phyloP scores from a whole-genome alignment of 2,888 invertebrate genomes.

The Erebia palarica region DNA sequence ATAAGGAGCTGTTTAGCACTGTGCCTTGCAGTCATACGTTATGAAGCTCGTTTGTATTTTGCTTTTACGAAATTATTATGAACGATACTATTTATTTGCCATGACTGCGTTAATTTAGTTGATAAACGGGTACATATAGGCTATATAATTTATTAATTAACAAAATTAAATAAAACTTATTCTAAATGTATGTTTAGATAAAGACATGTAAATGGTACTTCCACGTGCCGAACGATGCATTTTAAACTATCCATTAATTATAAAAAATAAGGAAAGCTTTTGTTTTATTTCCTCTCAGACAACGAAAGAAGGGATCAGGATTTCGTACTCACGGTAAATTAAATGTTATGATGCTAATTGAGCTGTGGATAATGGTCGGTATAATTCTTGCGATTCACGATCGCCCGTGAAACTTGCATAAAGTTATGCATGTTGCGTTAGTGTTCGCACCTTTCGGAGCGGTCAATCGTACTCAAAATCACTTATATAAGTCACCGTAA shows the following conservation, averaged over 20 bases:
- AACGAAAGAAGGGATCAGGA: background rate
- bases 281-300: constrained; percentile 44
- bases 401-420: too few species aligned
- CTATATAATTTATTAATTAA: constrained; percentile 42
- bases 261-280: constrained; percentile 51
- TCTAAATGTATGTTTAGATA: constrained; percentile 68
- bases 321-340: background rate
- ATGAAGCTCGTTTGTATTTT: constrained; percentile 15
- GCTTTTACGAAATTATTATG: constrained; percentile 7
- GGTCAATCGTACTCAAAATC: too few species aligned
- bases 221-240: constrained; percentile 64
- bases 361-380: too few species aligned
- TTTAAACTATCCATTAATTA: constrained; percentile 73
- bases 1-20: constrained; percentile 28
- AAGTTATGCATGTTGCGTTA: too few species aligned
- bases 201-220: constrained; percentile 62
- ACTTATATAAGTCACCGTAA: too few species aligned
- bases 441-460: too few species aligned
- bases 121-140: constrained; percentile 43
- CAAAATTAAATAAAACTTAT: constrained; percentile 48
- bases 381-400: too few species aligned
- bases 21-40: constrained; percentile 35
- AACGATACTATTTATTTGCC: constrained; percentile 16
- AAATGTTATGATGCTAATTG: too few species aligned
- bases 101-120: constrained; percentile 41